A percentile compares a stretch with the other conserved stretches of the same genome.
Conservation (phyloP, 2,888 invertebrate species). For the Chironomus riparius region DNA sequence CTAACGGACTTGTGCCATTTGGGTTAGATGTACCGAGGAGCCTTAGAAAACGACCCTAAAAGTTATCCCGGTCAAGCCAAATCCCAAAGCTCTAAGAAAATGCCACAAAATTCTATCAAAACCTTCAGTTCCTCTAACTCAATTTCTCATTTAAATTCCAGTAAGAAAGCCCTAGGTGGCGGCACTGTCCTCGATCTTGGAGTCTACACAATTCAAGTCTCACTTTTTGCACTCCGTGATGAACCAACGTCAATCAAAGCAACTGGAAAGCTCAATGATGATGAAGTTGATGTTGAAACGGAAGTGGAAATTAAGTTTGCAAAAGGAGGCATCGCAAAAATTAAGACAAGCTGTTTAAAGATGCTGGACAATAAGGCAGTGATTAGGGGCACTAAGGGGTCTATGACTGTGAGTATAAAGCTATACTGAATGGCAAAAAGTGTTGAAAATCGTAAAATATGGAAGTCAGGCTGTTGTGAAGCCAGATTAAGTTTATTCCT, state of each 20-base stretch:
- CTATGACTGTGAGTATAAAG: conserved; percentile 30
- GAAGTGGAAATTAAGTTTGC: conserved; percentile 29
- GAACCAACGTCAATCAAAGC: conserved; percentile 61
- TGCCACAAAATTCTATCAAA: too few species aligned
- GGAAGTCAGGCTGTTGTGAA: too few species aligned
- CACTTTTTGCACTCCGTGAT: conserved; percentile 58
- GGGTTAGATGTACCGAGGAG: too few species aligned
- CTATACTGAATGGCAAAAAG: too few species aligned
- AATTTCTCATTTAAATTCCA: conserved; percentile 46
- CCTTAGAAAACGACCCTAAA: too few species aligned
- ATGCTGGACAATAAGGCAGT: conserved; percentile 34
- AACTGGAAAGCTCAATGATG: conserved; percentile 56
- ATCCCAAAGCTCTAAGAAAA: too few species aligned
- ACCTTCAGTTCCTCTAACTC: too few species aligned
- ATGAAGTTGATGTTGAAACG: conserved; percentile 56
- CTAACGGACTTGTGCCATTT: too few species aligned
- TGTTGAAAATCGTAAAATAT: too few species aligned
- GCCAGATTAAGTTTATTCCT: too few species aligned
- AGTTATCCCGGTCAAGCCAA: too few species aligned
- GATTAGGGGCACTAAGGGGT: conserved; percentile 32
- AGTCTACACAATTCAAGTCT: conserved; percentile 64
- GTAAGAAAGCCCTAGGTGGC: conserved; percentile 34
- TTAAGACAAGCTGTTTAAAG: conserved; percentile 34
- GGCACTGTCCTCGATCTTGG: conserved; percentile 41
- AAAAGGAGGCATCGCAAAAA: conserved; percentile 34